Evolutionary conservation across 2,888 invertebrate genomes (phyloP), one percentile per base, ranked within the genome.

Genomic region (Eristalinus sepulchralis): DNA sequence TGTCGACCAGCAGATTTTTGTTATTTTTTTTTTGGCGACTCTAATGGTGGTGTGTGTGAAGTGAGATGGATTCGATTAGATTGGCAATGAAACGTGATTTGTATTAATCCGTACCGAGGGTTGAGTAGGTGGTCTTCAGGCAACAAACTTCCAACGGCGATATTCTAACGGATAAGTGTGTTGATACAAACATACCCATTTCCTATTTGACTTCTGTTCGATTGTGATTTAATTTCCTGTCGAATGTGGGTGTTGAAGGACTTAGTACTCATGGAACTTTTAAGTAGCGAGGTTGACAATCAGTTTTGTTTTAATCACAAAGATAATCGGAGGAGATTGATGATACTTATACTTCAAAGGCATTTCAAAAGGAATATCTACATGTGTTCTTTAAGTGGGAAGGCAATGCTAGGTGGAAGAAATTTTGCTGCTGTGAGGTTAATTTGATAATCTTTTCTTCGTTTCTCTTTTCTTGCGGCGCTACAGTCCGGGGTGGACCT

Each of bases 71-170:
- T 71, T 62, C 20, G 33, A 62, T 71, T 62, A 47, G 62, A 62
- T 47, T 71, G 71, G 71, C 71, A 71, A 62, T 71, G 71, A 27
- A 47, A 47, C 6, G 33, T 22, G 47, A 71, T 71, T 71, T 39
- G 20, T 39, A 20, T 62, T 71, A 71, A 71, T 71, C 71, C 47
- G 47, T 22, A 22, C 33, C 20, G 47, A 71, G 71, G 60, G 71
- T 60, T 71, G 62, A 20, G 71, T 33, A 47, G 62, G 71, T 47
- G 9, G 71, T 1, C 6, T 60, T 13, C 27, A 70, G 36, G 10
- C 24, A 36, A n/a, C 13, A 1, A 60, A 3, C 27, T 13, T 71
- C 71, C 36, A 22, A 59, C 33, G 20, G 34, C 9, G 39, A 20
- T 57, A 57, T 57, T 57, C 57, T 24, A 13, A 6, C 22, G 57